These are phyloP conservation scores for Halcyon leucocephala DNA, from an alignment of 2,797 vertebrate species.

Conservation along the genomic window DNA sequence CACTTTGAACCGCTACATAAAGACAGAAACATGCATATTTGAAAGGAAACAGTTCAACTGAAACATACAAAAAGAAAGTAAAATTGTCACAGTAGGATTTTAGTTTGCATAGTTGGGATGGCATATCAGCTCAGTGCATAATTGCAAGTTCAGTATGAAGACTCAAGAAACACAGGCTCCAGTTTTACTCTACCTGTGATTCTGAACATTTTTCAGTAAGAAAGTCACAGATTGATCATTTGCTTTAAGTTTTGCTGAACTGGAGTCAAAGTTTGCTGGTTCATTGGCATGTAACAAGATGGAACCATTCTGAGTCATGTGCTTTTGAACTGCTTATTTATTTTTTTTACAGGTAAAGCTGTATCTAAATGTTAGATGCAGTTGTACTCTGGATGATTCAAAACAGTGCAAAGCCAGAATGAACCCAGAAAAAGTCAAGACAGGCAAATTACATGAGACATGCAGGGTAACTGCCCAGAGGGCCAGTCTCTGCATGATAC, in stretches of 20 bases:
- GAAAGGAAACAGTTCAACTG: conserved; percentile 7
- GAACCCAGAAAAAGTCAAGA: background rate
- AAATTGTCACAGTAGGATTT: background rate
- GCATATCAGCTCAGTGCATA: background rate
- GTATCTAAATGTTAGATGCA: background rate
- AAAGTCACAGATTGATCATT: background rate
- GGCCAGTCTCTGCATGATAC: background rate
- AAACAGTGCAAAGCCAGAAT: background rate
- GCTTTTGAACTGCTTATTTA: background rate
- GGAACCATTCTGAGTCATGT: background rate
- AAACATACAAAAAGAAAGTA: background rate
- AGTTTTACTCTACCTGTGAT: background rate
- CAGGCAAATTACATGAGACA: background rate
- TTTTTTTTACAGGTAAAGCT: background rate
- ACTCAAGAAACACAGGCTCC: background rate
- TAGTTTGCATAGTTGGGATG: background rate
- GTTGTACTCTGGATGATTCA: background rate
- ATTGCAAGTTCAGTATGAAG: background rate
- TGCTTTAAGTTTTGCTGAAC: background rate
- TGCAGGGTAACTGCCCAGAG: background rate
- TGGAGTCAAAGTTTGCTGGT: background rate
- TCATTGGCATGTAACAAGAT: background rate
- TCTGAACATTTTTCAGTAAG: background rate
- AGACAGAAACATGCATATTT: conserved; percentile 31
- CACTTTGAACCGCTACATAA: conserved; percentile 93